Base-by-base conservation (phyloP, 2,888 invertebrate genomes). In the Aplocera efformata region DNA sequence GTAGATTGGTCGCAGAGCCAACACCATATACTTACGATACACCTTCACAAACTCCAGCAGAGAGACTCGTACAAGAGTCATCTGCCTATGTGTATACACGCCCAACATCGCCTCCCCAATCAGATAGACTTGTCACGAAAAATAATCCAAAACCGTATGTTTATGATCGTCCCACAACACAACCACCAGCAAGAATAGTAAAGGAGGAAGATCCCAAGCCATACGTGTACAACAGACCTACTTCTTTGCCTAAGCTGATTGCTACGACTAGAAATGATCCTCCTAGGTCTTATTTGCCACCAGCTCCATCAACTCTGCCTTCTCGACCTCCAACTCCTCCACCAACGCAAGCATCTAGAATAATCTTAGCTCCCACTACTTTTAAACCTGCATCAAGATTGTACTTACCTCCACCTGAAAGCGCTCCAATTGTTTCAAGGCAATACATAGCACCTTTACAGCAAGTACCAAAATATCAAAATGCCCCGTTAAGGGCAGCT, bases 351-450 rank as follows among this genome's bases (percentile, higher is more conserved):
- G 48, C 74, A 24, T 69, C 80, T 1, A 63, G 60, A 26, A 36
- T 75, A 8, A 74, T 80, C 50, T 48, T 83, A 26, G 53, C 68
- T 13, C 79, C 85, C 7, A 72, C 81, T 1, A 79, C 82, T 10
- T 78, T 73, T 37, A 78, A 74, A 48, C 72, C 82, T 36, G 49
- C 65, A 7, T 66, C 70, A 11, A 65, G 69, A 10, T 53, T 76
- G 8, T 84, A 84, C 47, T 49, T 85, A 24, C 79, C 82, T 20
- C 79, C 32, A 7, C 17, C 83, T 9, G 59, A 53, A 39, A 61
- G 51, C 10, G 53, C 63, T 33, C 48, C 60, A 24, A 36, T 58
- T 9, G 43, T 73, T 17, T 67, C 75, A 9, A 63, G 75, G 24
- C 73, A 80, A 43, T 80, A 82, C 50, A 57, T 82, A 48, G 52